Base-by-base conservation (phyloP, 2,888 invertebrate species). In the Lissonota sp. region DNA sequence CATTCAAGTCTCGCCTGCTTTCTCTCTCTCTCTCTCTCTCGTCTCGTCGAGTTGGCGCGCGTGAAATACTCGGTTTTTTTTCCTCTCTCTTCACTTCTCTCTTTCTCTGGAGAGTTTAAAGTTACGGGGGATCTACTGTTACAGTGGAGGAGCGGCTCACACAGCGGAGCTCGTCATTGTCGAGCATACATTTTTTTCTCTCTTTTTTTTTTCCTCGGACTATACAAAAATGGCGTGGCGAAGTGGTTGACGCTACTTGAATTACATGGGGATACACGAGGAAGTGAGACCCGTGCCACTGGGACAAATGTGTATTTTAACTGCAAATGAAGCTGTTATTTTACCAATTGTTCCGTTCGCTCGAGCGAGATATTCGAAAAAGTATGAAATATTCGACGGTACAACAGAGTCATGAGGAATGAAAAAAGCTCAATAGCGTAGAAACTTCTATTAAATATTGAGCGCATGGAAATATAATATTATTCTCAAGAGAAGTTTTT, bases 121-220 rank as follows among this genome's bases (percentile, higher is more conserved):
- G 86, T 89, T 89, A 89, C 87, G 85, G 80, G 84, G 86, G 83
- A 87, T 88, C 87, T 89, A 87, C 88, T 85, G 88, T 88, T 90
- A 88, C 88, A 80, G 69, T 67, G 84, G 26, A 26, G 85, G 86
- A 80, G 79, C 46, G 42, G 84, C 55, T 78, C 60, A 42, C 8
- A 58, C 67, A 44, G 55, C 40, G 80, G 1, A 74, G 70, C 58
- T 74, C 67, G 62, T 62, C 83, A 84, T 86, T 86, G 84, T 88
- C 86, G 84, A 75, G 74, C 60, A 46, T 71, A 37, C 73, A 55
- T 55, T 55, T 74, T 62, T 74, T 60, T 37, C 12, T 53, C 14
- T 39, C 12, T 12, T 58, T 14, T 16, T 14, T 16, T 42, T 26
- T 60, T 55, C 53, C 16, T 55, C 7, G 39, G 14, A 14, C 83